phyloP scores from a whole-genome alignment of 2,797 vertebrate species.

The Somateria mollissima region DNA sequence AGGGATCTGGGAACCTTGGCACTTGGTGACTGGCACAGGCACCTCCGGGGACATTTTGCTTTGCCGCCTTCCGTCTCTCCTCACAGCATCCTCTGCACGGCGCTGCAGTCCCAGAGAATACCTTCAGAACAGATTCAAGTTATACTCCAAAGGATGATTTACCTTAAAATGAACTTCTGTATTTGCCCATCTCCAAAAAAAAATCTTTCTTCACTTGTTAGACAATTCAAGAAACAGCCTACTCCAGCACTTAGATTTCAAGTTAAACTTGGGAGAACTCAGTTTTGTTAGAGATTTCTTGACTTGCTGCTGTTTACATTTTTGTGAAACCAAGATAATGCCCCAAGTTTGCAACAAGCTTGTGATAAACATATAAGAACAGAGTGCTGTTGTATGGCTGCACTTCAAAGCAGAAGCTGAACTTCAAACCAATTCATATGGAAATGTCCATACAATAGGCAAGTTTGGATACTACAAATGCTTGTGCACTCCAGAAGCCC shows the following conservation, averaged over 20 bases:
- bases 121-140: not conserved
- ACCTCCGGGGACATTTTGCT: not conserved
- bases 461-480: fast-evolving
- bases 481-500: fast-evolving
- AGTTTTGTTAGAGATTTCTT: not conserved
- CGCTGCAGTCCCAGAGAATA: not conserved
- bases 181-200: not conserved
- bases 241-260: not conserved
- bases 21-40: not conserved
- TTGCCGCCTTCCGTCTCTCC: not conserved
- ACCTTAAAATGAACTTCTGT: not conserved
- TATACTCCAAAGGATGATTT: not conserved
- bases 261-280: not conserved
- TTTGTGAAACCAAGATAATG: not conserved
- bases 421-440: not conserved
- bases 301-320: not conserved
- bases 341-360: not conserved
- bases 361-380: not conserved
- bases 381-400: fast-evolving
- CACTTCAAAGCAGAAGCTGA: not conserved
- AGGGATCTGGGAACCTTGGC: fast-evolving
- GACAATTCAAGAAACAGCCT: not conserved
- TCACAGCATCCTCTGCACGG: not conserved
- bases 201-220: not conserved
- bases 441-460: fast-evolving